A percentile compares a stretch with the other conserved stretches of the same genome.
These are phyloP conservation scores for Belgica antarctica DNA, from an alignment of 2,888 invertebrate genomes.

Conservation along the genomic window DNA sequence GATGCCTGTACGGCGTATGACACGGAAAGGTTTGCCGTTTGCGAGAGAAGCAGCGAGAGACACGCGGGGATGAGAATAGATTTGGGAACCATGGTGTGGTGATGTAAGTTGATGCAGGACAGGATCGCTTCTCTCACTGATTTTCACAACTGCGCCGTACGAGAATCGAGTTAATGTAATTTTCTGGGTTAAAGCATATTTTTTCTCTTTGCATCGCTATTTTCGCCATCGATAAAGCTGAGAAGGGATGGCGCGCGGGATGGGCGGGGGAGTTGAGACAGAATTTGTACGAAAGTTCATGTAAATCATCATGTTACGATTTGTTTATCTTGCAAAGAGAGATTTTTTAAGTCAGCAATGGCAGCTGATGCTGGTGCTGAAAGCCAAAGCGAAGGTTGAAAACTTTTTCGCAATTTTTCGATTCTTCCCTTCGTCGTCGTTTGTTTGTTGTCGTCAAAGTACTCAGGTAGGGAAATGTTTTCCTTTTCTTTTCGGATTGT, in stretches of 20 bases:
- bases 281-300: not conserved
- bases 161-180: conserved; percentile 25
- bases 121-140: conserved; percentile 5
- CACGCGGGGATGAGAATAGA: not conserved
- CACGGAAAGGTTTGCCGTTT: not conserved
- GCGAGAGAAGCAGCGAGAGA: not conserved
- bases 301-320: conserved; percentile 27
- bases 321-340: conserved; percentile 19
- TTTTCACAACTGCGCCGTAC: conserved; percentile 22
- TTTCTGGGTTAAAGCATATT: conserved; percentile 29
- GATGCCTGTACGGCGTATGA: too few relatives aligned
- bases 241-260: not conserved
- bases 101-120: conserved; percentile 39
- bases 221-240: not conserved
- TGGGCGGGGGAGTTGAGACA: not conserved
- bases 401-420: too few relatives aligned
- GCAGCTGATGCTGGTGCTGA: conserved; percentile 8
- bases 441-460: not conserved
- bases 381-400: not conserved
- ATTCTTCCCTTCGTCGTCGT: too few relatives aligned
- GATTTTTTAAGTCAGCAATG: conserved; percentile 7
- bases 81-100: not conserved
- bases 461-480: not conserved
- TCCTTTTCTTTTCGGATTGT: not conserved
- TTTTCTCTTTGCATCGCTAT: not conserved